Percentiles rank a stretch among this genome's conserved stretches.
phyloP scores from a whole-genome alignment of 2,888 invertebrate genomes.

The Orthosia gothica region DNA sequence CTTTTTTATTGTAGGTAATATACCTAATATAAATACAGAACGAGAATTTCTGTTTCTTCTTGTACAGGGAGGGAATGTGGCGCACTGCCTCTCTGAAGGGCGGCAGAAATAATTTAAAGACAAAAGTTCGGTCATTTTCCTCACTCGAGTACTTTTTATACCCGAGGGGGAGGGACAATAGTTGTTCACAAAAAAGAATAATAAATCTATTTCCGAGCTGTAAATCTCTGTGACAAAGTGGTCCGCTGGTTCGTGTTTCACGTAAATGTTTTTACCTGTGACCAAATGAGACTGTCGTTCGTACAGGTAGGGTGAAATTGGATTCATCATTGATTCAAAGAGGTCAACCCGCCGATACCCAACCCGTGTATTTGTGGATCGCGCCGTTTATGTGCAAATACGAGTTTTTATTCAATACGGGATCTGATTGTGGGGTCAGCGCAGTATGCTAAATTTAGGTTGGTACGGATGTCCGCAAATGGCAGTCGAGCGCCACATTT shows the following conservation, averaged over 20 bases:
- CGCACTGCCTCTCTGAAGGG: constrained; percentile 42
- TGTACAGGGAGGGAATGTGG: constrained; percentile 34
- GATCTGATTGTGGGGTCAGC: constrained; percentile 63
- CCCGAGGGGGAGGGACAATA: constrained; percentile 63
- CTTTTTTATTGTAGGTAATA: constrained; percentile 46
- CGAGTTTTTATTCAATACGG: constrained; percentile 66
- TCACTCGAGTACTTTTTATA: constrained; percentile 66
- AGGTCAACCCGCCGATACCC: constrained; percentile 80
- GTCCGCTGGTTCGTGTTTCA: constrained; percentile 74
- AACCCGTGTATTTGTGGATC: constrained; percentile 72
- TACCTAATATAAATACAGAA: constrained; percentile 35
- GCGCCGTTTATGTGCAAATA: constrained; percentile 74
- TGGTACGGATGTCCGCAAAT: constrained; percentile 53
- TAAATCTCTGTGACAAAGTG: constrained; percentile 76
- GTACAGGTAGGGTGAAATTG: constrained; percentile 80
- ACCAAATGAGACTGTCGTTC: constrained; percentile 75
- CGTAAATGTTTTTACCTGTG: constrained; percentile 80
- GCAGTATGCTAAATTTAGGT: constrained; percentile 61
- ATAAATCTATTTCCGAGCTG: constrained; percentile 70
- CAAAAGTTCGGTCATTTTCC: constrained; percentile 69
- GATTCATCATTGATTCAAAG: constrained; percentile 87
- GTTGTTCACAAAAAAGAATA: constrained; percentile 69
- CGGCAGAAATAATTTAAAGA: constrained; percentile 68
- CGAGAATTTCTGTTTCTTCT: constrained; percentile 28
- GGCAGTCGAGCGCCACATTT: constrained; percentile 44